phyloP scores from a whole-genome alignment of 2,888 invertebrate genomes.

The Orchestes rusci region DNA sequence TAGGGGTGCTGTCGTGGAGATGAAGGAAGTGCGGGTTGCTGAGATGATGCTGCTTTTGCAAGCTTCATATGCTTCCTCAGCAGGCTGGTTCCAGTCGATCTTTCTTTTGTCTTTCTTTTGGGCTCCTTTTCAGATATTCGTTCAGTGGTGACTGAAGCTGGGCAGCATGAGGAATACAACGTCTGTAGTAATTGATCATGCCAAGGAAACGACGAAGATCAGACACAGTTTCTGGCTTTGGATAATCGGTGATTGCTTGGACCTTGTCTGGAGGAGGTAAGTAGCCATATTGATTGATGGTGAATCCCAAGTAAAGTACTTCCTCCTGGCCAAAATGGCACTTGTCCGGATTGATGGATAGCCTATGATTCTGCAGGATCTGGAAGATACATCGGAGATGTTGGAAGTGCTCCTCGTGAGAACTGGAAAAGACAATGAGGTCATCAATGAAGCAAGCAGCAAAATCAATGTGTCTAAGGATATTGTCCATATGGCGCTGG shows the following conservation, averaged over 20 bases:
- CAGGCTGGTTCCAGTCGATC: background rate
- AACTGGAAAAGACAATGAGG: background rate
- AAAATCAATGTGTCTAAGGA: background rate
- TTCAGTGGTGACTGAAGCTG: background rate
- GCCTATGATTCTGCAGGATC: background rate
- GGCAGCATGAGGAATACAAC: too few relatives aligned
- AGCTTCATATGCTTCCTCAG: background rate
- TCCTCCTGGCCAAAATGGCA: background rate
- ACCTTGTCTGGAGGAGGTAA: background rate
- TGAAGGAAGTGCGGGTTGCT: background rate
- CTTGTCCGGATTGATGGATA: background rate
- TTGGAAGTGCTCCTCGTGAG: background rate
- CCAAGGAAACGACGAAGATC: background rate
- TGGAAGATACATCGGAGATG: background rate
- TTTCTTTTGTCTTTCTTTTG: too few relatives aligned
- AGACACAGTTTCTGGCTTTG: background rate
- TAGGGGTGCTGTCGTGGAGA: background rate
- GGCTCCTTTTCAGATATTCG: background rate
- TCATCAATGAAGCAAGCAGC: background rate
- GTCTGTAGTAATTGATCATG: background rate
- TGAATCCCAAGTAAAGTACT: background rate
- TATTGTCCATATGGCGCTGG: background rate
- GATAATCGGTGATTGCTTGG: background rate
- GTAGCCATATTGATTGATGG: background rate
- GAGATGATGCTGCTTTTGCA: background rate